These are phyloP conservation scores for Rhynchotus rufescens DNA, from an alignment of 2,797 vertebrate species.

Conservation along the genomic window DNA sequence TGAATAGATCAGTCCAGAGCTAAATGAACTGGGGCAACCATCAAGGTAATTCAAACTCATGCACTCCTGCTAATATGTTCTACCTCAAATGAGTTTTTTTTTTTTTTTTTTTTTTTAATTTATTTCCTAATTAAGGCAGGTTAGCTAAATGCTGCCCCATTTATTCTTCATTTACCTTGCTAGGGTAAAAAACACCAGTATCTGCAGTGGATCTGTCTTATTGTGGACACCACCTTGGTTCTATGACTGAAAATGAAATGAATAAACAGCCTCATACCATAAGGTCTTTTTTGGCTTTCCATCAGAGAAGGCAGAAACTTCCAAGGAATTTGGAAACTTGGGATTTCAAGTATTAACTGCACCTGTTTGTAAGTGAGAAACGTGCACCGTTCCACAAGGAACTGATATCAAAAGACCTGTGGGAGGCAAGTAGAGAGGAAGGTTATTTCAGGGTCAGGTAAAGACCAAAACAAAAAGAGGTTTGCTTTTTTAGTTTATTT, in stretches of 20 bases:
- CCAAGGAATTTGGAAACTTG: conserved; percentile 56
- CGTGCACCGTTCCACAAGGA: conserved; percentile 48
- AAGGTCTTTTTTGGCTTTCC: conserved; percentile 67
- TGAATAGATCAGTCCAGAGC: neutral
- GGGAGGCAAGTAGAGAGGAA: conserved; percentile 55
- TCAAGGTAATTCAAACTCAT: neutral
- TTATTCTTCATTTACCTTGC: rapidly evolving
- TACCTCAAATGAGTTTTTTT: neutral
- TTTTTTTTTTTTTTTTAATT: neutral
- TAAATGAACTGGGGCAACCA: neutral
- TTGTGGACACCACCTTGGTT: conserved; percentile 39
- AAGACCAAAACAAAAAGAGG: conserved; percentile 64
- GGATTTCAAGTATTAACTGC: conserved; percentile 59
- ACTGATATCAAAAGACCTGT: conserved; percentile 70
- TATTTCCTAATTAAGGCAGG: neutral
- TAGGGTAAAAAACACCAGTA: neutral
- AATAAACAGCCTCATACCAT: conserved; percentile 60
- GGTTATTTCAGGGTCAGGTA: conserved; percentile 71
- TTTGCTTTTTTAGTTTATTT: conserved; percentile 42
- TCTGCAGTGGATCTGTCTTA: neutral
- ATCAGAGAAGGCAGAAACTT: conserved; percentile 71
- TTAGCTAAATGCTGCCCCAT: neutral
- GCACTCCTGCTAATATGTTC: neutral
- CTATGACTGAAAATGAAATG: conserved; percentile 22
- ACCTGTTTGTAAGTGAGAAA: conserved; percentile 65